Evolutionary conservation across 2,888 invertebrate species (phyloP), one percentile per base, ranked within the genome.

Genomic region (Hirtodrosophila duncani): DNA sequence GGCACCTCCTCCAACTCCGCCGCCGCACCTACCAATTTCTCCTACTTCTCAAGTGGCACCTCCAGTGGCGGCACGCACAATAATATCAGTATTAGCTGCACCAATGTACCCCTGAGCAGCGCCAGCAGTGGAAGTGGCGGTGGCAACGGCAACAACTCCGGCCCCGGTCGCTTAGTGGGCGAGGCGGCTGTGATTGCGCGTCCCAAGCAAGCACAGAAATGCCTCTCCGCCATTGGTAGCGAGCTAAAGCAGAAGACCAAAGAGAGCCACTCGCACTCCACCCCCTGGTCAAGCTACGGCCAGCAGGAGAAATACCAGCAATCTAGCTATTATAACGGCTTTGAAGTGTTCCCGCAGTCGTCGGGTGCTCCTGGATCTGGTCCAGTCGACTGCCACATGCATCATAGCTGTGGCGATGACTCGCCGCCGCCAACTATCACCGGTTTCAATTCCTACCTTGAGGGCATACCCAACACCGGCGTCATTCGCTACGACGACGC

Each of bases 401-500:
- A 84, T 57, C 85, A 85, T 41, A 85, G 75, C 43, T 86, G 86
- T 52, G 85, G 86, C 39, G 85, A 86, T 23, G 86, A 86, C 34
- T 86, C 86, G 8, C 87, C 86, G 8, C 87, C 87, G 29, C 86
- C 86, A 13, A 82, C 84, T 20, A 83, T 86, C 52, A 84, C 82
- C 24, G 84, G 85, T 48, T 85, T 82, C 53, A 86, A 85, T 77
- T 84, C 84, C 58, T 86, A 86, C 56, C 77, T 86, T 37, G 85
- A 86, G 50, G 86, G 85, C 48, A 85, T 86, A 57, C 85, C 85
- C 21, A 85, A 85, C 48, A 85, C 85, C 2, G 85, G 83, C 6
- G 83, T 83, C 41, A 85, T 84, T 46, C 86, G 86, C 49, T 87
- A 87, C 48, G 87, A 87, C 51, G 86, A 87, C 58, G 82, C 85